Base-by-base conservation (phyloP, 2,888 invertebrate genomes). In the Oscheius myriophilus region DNA sequence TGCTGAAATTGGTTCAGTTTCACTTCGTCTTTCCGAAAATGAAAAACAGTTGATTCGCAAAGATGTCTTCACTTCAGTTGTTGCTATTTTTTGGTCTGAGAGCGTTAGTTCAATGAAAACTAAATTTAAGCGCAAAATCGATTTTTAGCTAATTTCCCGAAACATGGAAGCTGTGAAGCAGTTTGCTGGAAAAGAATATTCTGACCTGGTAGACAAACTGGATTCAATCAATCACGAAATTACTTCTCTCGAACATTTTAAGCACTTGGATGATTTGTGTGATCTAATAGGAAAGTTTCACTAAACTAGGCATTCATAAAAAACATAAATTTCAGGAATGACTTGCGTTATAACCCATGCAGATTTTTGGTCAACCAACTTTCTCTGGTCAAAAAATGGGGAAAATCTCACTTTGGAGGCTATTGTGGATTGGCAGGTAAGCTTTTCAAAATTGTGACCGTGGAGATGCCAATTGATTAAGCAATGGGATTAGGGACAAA, bases 341-440 rank as follows among this genome's bases (percentile, higher is more conserved):
- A 43, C 16, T 18, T 45, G 43, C 16, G 7, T 58, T 14, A 21
- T 43, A 21, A 58, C 11, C 4, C 58, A 43, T 58, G 58, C 21
- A 43, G 45, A 58, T 39, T 23, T 58, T 11, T 43, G 45, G 45
- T 58, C 58, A 25, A 25, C 43, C 4, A 58, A 58, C 23, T 14
- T 43, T 18, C 58, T 58, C 4, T 58, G 58, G 45, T n/a, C 58
- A 6, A 42, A 58, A 25, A 18, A 21, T 21, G 45, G n/a, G 2
- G 43, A 9, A 43, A 25, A 25, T 23, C n/a, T 43, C 14, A 7
- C 2, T 18, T 25, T 43, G 9, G 58, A 41, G n/a, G 58, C 45
- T 11, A 18, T 58, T 42, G 43, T 58, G 2, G 58, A 58, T 18
- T 58, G 41, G 18, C 58, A 58, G 43, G 58, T 58, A 2, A 58